Base-by-base conservation (phyloP, 2,113 vertebrate genomes). In the Takifugu bimaculatus region DNA sequence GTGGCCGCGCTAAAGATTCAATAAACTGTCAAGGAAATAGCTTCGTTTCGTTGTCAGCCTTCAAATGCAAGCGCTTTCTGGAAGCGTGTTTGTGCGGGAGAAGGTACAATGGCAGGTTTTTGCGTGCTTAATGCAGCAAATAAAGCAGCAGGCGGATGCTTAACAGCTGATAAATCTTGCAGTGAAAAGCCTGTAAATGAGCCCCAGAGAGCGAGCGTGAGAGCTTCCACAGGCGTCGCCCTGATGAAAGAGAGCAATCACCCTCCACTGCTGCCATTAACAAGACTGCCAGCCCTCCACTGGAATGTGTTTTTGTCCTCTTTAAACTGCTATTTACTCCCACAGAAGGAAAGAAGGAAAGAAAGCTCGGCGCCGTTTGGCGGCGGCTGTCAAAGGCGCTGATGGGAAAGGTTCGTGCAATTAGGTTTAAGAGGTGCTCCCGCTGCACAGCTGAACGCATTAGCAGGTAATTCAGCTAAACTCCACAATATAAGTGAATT, bases 221-320 rank as follows among this genome's bases (percentile, higher is more conserved):
- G 39, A 25, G 65, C 63, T 55, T 73, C 66, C 51, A 54, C 35
- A 35, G 51, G 61, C 29, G 44, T 64, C 26, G 35, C 27, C 1
- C 66, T 61, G 77, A 84, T 84, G 78, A 84, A 84, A 76, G 58
- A 66, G 59, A 50, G 79, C 67, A 79, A 79, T 82, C 83, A 73
- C 49, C 0, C 39, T 45, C 39, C 58, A 57, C 54, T 44, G 9
- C 48, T 52, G 44, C 64, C 67, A 62, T 79, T 75, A 66, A 74
- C 49, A 14, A 45, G 63, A 63, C 26, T 61, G 57, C 65, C 43
- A 42, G 60, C n/a, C 44, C 50, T 58, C 57, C 63, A 65, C 50
- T 63, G 57, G 1, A 63, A 73, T 56, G 43, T 54, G 63, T 65
- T 82, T 74, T 51, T 50, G 47, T 70, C 53, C 60, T 56, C 20